Conservation (phyloP, 2,797 vertebrate species). For the Cottoperca gobio region DNA sequence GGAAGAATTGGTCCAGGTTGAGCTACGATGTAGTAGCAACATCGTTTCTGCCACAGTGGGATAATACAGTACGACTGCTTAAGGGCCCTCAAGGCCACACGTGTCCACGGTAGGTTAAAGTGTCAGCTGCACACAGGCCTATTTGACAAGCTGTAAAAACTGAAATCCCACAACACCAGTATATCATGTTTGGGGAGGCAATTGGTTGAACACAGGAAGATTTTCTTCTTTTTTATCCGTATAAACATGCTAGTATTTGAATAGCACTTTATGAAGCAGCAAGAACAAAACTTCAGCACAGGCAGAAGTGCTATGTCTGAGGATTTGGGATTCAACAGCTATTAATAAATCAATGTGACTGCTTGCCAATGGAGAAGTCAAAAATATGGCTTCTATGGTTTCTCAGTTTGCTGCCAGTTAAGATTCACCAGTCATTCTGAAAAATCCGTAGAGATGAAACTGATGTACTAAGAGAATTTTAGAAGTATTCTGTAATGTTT, state of each 20-base stretch:
- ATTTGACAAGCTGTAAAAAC: conserved; percentile 60
- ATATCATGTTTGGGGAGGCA: conserved; percentile 29
- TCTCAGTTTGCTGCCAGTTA: conserved; percentile 1
- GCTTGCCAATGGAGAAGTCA: conserved; percentile 19
- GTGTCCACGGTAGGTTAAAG: conserved; percentile 56
- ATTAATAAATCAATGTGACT: conserved; percentile 24
- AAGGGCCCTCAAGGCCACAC: conserved; percentile 58
- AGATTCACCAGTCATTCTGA: neutral
- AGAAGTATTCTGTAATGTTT: neutral
- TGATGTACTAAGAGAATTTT: neutral
- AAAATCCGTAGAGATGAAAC: neutral
- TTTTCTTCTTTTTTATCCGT: neutral
- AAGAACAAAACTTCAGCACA: neutral
- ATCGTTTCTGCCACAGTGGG: conserved; percentile 20
- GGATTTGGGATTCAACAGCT: neutral
- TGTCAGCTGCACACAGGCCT: conserved; percentile 44
- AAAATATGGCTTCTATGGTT: neutral
- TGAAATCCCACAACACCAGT: conserved; percentile 36
- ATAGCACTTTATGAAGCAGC: neutral
- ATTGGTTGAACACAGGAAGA: neutral
- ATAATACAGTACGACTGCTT: conserved; percentile 51
- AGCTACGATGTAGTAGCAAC: conserved; percentile 37
- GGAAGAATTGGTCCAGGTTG: conserved; percentile 37
- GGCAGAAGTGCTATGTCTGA: neutral
- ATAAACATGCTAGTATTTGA: neutral